Evolutionary conservation across 1,140 invertebrate species (phyloP), one percentile per base, ranked within the genome.

Genomic region (Drosophila elegans): DNA sequence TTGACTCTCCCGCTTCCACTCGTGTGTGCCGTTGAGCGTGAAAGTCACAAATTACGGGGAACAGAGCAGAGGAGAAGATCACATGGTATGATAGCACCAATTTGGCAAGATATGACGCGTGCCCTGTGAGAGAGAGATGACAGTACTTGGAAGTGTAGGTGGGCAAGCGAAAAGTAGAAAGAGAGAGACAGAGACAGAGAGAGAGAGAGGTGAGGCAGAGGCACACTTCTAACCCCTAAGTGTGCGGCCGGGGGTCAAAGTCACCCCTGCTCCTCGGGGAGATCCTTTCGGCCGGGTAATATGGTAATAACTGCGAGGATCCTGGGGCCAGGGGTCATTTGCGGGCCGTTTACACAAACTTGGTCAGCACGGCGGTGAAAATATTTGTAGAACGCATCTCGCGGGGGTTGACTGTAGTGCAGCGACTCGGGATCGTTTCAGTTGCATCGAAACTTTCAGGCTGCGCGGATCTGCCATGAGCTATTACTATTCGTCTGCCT

Each of bases 11-110:
- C 55, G 51, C 36, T 67, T 3, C 21, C 48, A 29, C 16, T 53
- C 52, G 78, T 86, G 85, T 86, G 85, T 90, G 84, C 85, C 63
- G 56, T 76, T 80, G 88, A 91, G 86, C 90, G 86, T 91, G 86
- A 91, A 91, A 91, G 90, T 91, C 90, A 91, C 86, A 91, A 90
- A 91, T 91, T 91, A 91, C 79, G 45, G 41, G 39, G 32, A 21
- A 41, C 42, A 72, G 44, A 46, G 46, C 38, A 55, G 55, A 61
- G 56, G 44, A 21, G 74, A 77, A 84, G 90, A 91, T 91, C 89
- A 77, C 75, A 83, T 82, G 66, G 64, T 72, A 88, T 88, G 86
- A 91, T 91, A 90, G 86, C 74, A 84, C 83, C 90, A 90, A 91
- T 91, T 90, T 90, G 80, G 89, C 80, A 89, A 89, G 80, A 84